Evolutionary conservation across 1,140 invertebrate species (phyloP), one percentile per base, ranked within the genome.

Genomic region (Archivesica marissinica): DNA sequence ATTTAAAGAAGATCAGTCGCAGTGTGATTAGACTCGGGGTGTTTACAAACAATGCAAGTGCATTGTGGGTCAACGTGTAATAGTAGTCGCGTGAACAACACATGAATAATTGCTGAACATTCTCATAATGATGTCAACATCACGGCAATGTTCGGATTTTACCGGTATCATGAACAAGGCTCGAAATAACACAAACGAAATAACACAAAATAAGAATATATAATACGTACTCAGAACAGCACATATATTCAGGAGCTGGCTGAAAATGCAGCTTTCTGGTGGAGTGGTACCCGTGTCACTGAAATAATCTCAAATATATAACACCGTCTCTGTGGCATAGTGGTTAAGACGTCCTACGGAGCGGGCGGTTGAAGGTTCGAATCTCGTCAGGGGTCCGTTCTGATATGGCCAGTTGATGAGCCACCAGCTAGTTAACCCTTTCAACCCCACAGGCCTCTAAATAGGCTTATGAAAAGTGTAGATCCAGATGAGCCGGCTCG

Each of bases 201-300:
- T 33, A 38, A 17, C 33, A 23, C n/a, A 61, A 35, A 52, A 9
- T 23, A 33, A 11, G 0, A 50, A 52, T 28, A 30, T 41, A 79
- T 0, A 81, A 52, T 47, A 85, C 92, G 91, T 87, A 94, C 93
- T 90, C 47, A 95, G 83, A 30, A 92, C 89, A 28, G 92, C 90
- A 79, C 92, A 89, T 61, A 95, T 85, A 85, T 94, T 95, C 9
- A 95, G 81, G 28, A 94, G 90, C 87, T 94, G 91, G 11, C 92
- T 90, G 90, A 95, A 95, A 38, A 95, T 89, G 86, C 94, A 94
- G 75, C 93, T 94, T 85, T 95, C 94, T 38, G 94, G 94, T 17
- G 90, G 79, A 41, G 92, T 88, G 23, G 94, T 91, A 4, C 94
- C 94, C n/a, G 94, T 93, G 56, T 94, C 93, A 88, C 94, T 93